Evolutionary conservation across 2,113 vertebrate species (phyloP).

Genomic region (Peromyscus leucopus): DNA sequence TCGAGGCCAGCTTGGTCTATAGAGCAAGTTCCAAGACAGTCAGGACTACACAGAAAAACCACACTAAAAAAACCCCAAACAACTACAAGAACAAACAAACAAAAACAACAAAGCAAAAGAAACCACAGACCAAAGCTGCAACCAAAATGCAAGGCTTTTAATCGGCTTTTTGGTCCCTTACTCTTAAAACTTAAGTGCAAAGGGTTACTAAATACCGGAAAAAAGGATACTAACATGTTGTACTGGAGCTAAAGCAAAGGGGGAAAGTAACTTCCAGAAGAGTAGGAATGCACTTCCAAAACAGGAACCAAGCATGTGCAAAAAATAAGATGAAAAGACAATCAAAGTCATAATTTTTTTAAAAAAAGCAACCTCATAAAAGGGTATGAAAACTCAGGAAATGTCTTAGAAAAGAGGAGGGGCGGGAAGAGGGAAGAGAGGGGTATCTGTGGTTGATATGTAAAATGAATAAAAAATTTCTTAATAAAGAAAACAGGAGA

Average conservation of each 20-base stretch:
- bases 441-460: too few species aligned
- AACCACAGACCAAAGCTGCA: neutral
- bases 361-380: neutral
- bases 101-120: neutral
- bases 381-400: slow-evolving; percentile 13
- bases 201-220: neutral
- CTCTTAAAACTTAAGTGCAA: neutral
- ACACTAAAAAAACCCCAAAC: too few species aligned
- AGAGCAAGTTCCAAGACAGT: neutral
- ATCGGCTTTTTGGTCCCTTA: slow-evolving; percentile 8
- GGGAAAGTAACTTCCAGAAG: neutral
- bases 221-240: neutral
- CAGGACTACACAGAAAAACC: neutral
- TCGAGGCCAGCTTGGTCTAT: neutral
- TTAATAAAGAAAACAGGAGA: neutral
- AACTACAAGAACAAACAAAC: neutral
- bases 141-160: neutral
- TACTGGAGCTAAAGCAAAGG: neutral
- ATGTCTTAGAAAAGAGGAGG: slow-evolving; percentile 23
- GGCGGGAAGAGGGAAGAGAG: too few species aligned
- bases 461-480: too few species aligned
- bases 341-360: neutral
- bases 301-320: neutral
- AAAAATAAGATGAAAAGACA: slow-evolving; percentile 37
- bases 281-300: neutral